phyloP scores from a whole-genome alignment of 2,113 vertebrate genomes.

The Stegastes partitus region DNA sequence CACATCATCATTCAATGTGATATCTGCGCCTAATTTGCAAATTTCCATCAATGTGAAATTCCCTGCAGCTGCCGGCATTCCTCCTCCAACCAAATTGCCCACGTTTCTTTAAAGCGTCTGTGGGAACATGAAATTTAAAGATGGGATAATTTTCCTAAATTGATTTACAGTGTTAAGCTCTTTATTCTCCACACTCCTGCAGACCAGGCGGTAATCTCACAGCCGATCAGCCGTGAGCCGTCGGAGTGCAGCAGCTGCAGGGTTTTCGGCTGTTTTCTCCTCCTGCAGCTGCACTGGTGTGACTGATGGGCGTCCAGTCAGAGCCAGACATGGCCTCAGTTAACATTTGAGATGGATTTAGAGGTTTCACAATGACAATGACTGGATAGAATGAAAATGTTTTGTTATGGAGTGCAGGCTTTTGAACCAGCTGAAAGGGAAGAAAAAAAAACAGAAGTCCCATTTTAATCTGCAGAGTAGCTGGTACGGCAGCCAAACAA shows the following conservation, averaged over 20 bases:
- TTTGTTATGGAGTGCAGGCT: no score
- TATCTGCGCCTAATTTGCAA: neutral
- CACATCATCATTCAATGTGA: neutral
- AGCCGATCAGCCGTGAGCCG: slow-evolving; percentile 5
- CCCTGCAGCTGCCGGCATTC: slow-evolving; percentile 16
- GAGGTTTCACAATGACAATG: slow-evolving; percentile 11
- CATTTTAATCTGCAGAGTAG: no score
- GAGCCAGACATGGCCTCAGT: neutral
- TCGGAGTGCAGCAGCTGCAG: slow-evolving; percentile 59
- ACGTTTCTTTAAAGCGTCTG: slow-evolving; percentile 38
- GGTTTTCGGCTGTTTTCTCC: slow-evolving; percentile 9
- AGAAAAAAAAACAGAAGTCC: no score
- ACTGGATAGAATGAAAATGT: neutral
- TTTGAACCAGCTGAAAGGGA: no score
- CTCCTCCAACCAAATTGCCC: slow-evolving; percentile 1
- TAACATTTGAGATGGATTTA: slow-evolving; percentile 26
- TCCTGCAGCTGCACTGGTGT: slow-evolving; percentile 29
- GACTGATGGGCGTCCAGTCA: slow-evolving; percentile 7
- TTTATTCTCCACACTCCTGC: slow-evolving; percentile 28
- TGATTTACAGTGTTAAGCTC: slow-evolving; percentile 41
- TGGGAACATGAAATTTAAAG: slow-evolving; percentile 48
- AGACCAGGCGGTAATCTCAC: slow-evolving; percentile 24
- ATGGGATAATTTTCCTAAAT: slow-evolving; percentile 6
- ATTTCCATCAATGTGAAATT: slow-evolving; percentile 9
- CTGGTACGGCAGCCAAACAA: no score